These are phyloP conservation scores for Grus americana DNA, from an alignment of 2,113 vertebrate species.

Conservation along the genomic window DNA sequence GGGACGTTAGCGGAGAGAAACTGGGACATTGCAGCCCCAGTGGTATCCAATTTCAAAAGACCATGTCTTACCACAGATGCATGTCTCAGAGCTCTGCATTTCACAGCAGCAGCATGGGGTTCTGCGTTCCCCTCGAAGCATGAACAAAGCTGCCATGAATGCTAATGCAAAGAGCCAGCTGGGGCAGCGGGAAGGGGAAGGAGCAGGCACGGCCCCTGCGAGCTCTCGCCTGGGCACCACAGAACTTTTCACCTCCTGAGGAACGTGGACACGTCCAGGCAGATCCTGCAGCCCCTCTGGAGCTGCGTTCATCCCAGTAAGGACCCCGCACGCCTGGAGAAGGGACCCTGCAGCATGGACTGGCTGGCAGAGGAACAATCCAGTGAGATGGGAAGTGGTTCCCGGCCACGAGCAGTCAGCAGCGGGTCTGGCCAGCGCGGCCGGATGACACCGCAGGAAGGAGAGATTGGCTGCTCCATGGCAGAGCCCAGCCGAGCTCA, in stretches of 20 bases:
- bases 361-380: neutral
- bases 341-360: rapidly evolving
- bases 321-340: neutral
- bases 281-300: neutral
- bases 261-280: rapidly evolving
- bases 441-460: slow-evolving; percentile 36
- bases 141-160: neutral
- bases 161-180: neutral
- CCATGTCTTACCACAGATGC: slow-evolving; percentile 49
- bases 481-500: neutral
- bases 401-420: neutral
- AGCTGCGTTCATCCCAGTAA: rapidly evolving
- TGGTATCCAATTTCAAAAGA: slow-evolving; percentile 53
- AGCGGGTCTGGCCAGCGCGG: neutral
- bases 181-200: neutral
- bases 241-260: neutral
- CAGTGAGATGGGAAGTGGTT: slow-evolving; percentile 7
- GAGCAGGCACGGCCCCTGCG: neutral
- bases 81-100: slow-evolving; percentile 29
- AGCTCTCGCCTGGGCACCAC: neutral
- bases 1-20: slow-evolving; percentile 28
- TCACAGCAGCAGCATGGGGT: slow-evolving; percentile 12
- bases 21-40: slow-evolving; percentile 35
- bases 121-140: neutral
- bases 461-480: slow-evolving; percentile 8